Conservation (phyloP, 2,113 vertebrate genomes). For the Prionailurus viverrinus region DNA sequence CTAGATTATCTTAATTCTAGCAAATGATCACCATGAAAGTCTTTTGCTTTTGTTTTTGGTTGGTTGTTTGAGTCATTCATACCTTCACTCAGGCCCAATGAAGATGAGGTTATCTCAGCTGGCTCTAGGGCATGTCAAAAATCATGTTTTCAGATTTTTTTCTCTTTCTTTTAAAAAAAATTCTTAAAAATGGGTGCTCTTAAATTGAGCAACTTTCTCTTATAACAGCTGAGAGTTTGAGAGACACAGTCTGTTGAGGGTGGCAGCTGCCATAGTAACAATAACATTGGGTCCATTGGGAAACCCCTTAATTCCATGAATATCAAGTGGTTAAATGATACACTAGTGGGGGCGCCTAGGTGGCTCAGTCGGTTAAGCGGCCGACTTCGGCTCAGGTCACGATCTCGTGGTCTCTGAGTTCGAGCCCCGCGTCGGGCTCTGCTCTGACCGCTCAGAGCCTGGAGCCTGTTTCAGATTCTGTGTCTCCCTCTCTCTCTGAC, state of each 20-base stretch:
- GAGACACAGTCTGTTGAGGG: neutral
- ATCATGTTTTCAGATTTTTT: constrained; percentile 15
- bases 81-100: neutral
- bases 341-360: too few relatives aligned
- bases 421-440: too few relatives aligned
- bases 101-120: neutral
- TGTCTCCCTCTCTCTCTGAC: too few relatives aligned
- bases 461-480: too few relatives aligned
- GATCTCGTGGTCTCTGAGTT: too few relatives aligned
- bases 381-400: too few relatives aligned
- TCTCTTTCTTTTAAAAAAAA: neutral
- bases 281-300: neutral
- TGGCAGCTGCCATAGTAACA: neutral
- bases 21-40: neutral
- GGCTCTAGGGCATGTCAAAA: neutral
- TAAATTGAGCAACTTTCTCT: neutral
- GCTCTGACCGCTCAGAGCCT: too few relatives aligned
- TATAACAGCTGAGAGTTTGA: neutral
- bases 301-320: neutral
- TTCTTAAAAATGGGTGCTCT: neutral
- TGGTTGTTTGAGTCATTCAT: neutral
- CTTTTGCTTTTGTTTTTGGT: neutral
- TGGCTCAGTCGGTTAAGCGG: too few relatives aligned
- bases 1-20: neutral
- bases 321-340: neutral